phyloP scores from a whole-genome alignment of 2,888 invertebrate genomes.

The Hermodice carunculata region DNA sequence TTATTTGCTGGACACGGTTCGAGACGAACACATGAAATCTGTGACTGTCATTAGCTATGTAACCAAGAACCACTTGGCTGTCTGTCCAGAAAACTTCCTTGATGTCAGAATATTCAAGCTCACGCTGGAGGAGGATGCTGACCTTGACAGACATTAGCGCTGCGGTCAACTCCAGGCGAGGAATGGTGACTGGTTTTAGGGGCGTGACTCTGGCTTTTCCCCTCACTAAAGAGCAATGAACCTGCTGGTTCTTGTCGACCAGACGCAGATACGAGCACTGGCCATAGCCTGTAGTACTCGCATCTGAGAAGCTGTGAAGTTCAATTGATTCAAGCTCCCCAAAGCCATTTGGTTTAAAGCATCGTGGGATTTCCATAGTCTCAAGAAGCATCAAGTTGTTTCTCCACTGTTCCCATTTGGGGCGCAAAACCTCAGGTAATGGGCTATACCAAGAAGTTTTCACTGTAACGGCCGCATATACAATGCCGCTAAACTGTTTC shows the following conservation, averaged over 20 bases:
- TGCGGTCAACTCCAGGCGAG: conserved; percentile 25
- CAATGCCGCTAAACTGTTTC: not conserved
- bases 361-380: conserved; percentile 1
- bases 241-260: not conserved
- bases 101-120: conserved; percentile 8
- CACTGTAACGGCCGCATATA: too few relatives aligned
- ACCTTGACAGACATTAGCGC: conserved; percentile 19
- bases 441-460: conserved; percentile 49
- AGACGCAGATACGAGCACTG: conserved; percentile 19
- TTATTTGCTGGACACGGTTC: conserved; percentile 46
- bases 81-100: conserved; percentile 31
- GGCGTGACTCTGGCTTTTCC: conserved; percentile 25
- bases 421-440: conserved; percentile 29
- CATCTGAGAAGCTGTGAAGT: conserved; percentile 30
- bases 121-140: conserved; percentile 13
- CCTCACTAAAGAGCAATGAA: conserved; percentile 22
- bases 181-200: conserved; percentile 17
- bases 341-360: conserved; percentile 4
- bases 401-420: conserved; percentile 38
- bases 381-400: not conserved
- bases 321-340: not conserved
- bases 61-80: conserved; percentile 24
- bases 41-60: conserved; percentile 29
- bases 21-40: conserved; percentile 49
- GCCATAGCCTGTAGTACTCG: conserved; percentile 26